Evolutionary conservation across 1,140 invertebrate genomes (phyloP).

Genomic region (Bombus breviceps): DNA sequence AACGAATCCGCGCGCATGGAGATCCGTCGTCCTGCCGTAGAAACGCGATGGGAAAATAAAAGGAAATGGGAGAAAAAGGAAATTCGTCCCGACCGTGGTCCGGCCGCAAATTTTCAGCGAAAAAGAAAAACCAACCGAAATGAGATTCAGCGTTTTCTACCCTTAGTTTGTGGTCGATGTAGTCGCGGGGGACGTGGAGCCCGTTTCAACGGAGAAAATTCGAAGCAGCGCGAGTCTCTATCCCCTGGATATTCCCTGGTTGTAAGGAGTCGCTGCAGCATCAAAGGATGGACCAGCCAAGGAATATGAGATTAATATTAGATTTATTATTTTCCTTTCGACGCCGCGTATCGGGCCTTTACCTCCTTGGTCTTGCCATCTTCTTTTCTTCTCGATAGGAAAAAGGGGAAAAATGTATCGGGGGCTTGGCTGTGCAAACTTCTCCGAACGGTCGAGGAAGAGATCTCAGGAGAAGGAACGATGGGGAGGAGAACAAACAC

Average conservation of each 20-base stretch:
- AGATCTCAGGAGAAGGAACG: constrained; percentile 6
- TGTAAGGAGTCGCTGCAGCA: constrained; percentile 10
- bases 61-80: neutral
- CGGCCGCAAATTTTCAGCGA: constrained; percentile 34
- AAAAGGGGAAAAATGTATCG: constrained; percentile 15
- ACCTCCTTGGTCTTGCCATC: neutral
- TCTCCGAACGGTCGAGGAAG: neutral
- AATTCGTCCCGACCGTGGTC: constrained; percentile 28
- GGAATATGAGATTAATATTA: constrained; percentile 56
- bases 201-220: constrained; percentile 24
- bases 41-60: neutral
- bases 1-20: constrained; percentile 9
- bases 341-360: neutral
- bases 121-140: constrained; percentile 15
- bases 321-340: constrained; percentile 61
- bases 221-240: neutral
- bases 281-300: constrained; percentile 16
- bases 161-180: neutral
- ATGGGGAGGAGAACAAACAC: constrained; percentile 59
- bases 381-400: neutral
- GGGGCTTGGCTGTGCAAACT: constrained; percentile 33
- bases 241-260: neutral
- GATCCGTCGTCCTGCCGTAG: neutral
- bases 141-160: constrained; percentile 51
- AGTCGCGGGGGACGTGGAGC: neutral